Conservation (phyloP, 2,113 vertebrate genomes). For the Enhydra lutris region DNA sequence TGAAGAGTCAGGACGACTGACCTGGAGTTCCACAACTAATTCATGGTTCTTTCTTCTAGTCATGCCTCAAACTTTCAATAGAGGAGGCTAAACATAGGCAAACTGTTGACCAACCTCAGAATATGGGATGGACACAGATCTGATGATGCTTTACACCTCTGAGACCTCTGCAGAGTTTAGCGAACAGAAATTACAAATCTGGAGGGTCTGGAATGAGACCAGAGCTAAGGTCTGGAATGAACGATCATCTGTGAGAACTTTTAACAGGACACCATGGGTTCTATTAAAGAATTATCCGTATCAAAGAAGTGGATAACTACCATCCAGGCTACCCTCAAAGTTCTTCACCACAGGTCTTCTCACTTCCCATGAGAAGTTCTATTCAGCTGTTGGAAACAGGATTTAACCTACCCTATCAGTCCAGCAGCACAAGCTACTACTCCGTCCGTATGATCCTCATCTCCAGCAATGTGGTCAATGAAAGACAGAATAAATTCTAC, state of each 20-base stretch:
- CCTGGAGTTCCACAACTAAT: neutral
- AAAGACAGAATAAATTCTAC: conserved; percentile 99
- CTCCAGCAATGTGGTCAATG: conserved; percentile 97
- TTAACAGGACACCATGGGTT: neutral
- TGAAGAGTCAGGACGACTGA: neutral
- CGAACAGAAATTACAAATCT: neutral
- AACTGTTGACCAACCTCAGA: neutral
- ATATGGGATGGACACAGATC: neutral
- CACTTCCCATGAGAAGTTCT: neutral
- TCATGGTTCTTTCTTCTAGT: neutral
- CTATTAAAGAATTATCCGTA: neutral
- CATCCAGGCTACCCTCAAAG: neutral
- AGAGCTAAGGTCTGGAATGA: neutral
- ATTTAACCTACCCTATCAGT: conserved; percentile 90
- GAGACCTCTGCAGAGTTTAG: neutral
- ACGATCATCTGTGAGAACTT: neutral
- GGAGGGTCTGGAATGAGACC: neutral
- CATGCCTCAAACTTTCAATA: neutral
- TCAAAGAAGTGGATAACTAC: neutral
- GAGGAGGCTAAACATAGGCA: neutral
- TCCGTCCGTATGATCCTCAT: conserved; percentile 96
- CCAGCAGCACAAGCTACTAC: conserved; percentile 96
- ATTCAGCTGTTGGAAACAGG: neutral
- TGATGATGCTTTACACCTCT: neutral
- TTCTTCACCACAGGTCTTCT: neutral